Percentiles rank a stretch among this genome's conserved stretches.
These are phyloP conservation scores for Rhea americana DNA, from an alignment of 2,113 vertebrate species.

Conservation along the genomic window DNA sequence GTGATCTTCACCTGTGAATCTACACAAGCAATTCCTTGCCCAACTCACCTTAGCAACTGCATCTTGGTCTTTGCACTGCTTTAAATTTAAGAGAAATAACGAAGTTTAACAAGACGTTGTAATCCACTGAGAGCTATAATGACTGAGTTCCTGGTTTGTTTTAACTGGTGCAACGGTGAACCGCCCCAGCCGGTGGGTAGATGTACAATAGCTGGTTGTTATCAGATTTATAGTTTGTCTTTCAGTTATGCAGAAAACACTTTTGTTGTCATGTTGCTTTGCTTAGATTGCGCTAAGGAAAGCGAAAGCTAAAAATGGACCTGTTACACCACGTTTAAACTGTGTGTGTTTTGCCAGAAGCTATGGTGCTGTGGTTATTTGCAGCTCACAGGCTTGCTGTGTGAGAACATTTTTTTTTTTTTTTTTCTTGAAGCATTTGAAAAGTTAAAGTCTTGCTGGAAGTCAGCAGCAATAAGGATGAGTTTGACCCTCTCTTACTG, in stretches of 20 bases:
- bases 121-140: conserved; percentile 67
- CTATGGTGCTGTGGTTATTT: background rate
- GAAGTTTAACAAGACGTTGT: background rate
- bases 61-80: background rate
- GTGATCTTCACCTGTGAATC: background rate
- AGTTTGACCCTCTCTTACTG: background rate
- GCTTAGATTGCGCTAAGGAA: background rate
- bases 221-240: background rate
- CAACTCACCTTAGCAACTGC: background rate
- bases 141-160: conserved; percentile 83
- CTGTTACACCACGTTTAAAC: background rate
- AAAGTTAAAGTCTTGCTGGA: background rate
- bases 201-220: background rate
- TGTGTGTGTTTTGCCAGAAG: background rate
- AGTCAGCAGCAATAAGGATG: background rate
- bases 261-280: background rate
- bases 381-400: background rate
- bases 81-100: background rate
- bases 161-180: conserved; percentile 80
- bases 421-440: too few species aligned
- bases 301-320: background rate
- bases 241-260: background rate
- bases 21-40: background rate
- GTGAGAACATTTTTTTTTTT: background rate
- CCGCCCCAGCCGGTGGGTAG: conserved; percentile 88